Percentiles rank a stretch among this genome's conserved stretches.
Evolutionary conservation across 2,113 vertebrate genomes (phyloP).

Genomic region (Circaetus gallicus): DNA sequence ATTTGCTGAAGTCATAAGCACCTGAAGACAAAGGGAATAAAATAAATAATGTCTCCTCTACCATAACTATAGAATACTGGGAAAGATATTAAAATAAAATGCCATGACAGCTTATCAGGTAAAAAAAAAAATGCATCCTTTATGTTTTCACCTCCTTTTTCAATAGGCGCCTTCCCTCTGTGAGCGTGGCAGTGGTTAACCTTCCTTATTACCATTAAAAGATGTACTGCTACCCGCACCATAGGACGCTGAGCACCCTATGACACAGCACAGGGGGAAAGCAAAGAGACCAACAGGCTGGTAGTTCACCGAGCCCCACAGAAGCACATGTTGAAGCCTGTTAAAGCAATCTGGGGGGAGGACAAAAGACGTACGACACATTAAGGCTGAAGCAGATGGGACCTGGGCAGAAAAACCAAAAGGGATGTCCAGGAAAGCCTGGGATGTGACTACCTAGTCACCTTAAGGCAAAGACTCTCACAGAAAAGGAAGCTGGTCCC

Average conservation of each 20-base stretch:
- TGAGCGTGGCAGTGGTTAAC: not conserved
- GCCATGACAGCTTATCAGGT: not conserved
- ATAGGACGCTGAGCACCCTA: not conserved
- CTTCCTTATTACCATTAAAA: not conserved
- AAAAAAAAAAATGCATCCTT: not conserved
- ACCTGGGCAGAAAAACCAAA: not conserved
- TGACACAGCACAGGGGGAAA: not conserved
- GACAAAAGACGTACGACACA: not conserved
- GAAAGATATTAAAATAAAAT: constrained; percentile 26
- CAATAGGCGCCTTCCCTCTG: not conserved
- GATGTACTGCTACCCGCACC: accelerated
- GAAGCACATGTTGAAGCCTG: not conserved
- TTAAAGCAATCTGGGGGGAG: not conserved
- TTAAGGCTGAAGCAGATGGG: not conserved
- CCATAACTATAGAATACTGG: not conserved
- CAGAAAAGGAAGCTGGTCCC: not conserved
- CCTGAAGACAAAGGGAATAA: not conserved
- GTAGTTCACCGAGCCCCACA: not conserved
- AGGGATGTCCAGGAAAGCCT: not conserved
- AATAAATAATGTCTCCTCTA: constrained; percentile 5
- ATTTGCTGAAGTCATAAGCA: not conserved
- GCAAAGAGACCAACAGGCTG: not conserved
- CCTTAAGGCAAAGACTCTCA: not conserved
- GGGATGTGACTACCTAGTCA: not conserved
- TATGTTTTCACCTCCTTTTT: not conserved